Evolutionary conservation across 2,113 vertebrate genomes (phyloP).

Genomic region (Dunckerocampus dactyliophorus): DNA sequence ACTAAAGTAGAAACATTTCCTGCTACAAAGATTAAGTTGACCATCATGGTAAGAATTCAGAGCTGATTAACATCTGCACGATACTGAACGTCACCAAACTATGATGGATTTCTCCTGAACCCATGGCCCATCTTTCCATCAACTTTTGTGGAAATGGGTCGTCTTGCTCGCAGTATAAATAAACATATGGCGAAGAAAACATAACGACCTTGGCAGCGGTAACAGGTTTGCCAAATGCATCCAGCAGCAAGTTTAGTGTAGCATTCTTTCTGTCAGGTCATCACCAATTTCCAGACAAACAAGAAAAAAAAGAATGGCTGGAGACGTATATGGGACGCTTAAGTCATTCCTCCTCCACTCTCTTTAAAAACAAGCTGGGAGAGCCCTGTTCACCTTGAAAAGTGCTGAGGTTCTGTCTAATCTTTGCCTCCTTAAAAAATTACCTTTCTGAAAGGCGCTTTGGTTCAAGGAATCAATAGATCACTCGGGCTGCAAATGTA

Average conservation of each 20-base stretch:
- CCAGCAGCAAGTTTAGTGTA: not conserved
- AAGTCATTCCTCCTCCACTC: slow-evolving; percentile 12
- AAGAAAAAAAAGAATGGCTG: not conserved
- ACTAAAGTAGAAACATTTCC: not conserved
- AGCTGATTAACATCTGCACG: too few relatives aligned
- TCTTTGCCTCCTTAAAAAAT: slow-evolving; percentile 63
- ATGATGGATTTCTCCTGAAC: too few relatives aligned
- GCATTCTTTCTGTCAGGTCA: not conserved
- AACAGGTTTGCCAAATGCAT: not conserved
- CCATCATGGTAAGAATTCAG: too few relatives aligned
- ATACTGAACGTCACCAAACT: too few relatives aligned
- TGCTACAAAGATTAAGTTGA: too few relatives aligned
- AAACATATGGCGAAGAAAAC: not conserved
- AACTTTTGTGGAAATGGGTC: too few relatives aligned
- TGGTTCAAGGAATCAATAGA: slow-evolving; percentile 69
- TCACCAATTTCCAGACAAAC: not conserved
- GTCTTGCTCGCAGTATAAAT: not conserved
- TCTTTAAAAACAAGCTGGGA: slow-evolving; percentile 42
- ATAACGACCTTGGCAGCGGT: not conserved
- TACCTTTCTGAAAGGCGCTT: slow-evolving; percentile 60
- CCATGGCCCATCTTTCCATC: too few relatives aligned
- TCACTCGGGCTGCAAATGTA: slow-evolving; percentile 75
- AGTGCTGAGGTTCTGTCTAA: slow-evolving; percentile 57
- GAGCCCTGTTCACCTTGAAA: slow-evolving; percentile 66
- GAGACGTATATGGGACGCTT: slow-evolving; percentile 2